These are phyloP conservation scores for Incurvaria masculella DNA, from an alignment of 2,888 invertebrate genomes.

Conservation along the genomic window DNA sequence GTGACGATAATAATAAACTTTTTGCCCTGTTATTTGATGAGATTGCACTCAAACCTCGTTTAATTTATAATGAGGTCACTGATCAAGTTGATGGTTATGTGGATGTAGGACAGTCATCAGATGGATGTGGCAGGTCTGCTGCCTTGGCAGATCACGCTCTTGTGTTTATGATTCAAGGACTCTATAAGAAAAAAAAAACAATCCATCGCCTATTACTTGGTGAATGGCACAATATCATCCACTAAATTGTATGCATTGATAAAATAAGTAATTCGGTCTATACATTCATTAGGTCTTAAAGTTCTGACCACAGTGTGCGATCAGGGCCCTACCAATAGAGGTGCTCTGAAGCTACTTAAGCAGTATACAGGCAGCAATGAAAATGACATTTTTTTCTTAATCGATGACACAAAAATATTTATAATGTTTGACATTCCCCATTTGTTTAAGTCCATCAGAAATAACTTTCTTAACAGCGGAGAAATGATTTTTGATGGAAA, in stretches of 20 bases:
- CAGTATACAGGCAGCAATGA: neutral
- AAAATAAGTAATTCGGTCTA: neutral
- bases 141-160: neutral
- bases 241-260: neutral
- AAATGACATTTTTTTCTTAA: neutral
- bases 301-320: neutral
- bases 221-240: neutral
- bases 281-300: neutral
- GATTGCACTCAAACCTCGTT: neutral
- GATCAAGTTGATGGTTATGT: neutral
- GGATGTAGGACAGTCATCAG: neutral
- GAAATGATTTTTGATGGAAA: neutral
- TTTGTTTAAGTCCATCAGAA: slow-evolving; percentile 1
- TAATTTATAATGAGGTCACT: neutral
- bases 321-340: neutral
- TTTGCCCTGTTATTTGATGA: neutral
- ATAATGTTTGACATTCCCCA: neutral
- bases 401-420: neutral
- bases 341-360: neutral
- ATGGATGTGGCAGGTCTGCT: neutral
- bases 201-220: no score
- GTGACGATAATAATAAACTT: neutral
- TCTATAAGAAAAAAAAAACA: neutral
- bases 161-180: neutral
- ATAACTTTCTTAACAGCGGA: neutral